A percentile compares a stretch with the other conserved stretches of the same genome.
phyloP scores from a whole-genome alignment of 2,797 vertebrate species.

The Intellagama lesueurii region DNA sequence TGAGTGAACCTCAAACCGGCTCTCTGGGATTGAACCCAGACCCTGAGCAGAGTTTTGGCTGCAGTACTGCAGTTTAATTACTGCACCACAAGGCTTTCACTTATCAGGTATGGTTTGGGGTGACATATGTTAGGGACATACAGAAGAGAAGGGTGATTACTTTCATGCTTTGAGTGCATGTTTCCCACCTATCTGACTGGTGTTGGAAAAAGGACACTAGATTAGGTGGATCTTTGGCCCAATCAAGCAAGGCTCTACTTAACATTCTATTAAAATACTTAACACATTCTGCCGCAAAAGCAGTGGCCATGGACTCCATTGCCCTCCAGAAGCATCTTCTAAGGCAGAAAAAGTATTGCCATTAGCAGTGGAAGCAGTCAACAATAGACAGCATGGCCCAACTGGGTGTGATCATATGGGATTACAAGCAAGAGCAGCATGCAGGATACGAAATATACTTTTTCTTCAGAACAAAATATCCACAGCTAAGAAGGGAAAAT shows the following conservation, averaged over 20 bases:
- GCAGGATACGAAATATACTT: background rate
- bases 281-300: background rate
- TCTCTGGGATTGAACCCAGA: too few relatives aligned
- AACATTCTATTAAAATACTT: background rate
- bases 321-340: background rate
- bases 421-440: background rate
- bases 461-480: background rate
- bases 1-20: too few relatives aligned
- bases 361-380: background rate
- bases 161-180: background rate
- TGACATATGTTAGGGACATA: background rate
- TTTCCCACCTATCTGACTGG: background rate
- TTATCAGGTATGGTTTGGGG: background rate
- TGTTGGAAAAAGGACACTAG: background rate
- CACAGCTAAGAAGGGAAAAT: background rate
- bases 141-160: background rate
- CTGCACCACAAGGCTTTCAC: too few relatives aligned
- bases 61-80: too few relatives aligned
- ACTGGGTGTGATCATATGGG: too few relatives aligned
- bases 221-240: too few relatives aligned
- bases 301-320: background rate
- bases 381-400: background rate
- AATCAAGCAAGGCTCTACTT: background rate
- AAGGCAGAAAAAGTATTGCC: background rate
- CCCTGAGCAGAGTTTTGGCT: too few relatives aligned